These are phyloP conservation scores for Agonopterix heracliana DNA, from an alignment of 2,888 invertebrate species.

Conservation along the genomic window DNA sequence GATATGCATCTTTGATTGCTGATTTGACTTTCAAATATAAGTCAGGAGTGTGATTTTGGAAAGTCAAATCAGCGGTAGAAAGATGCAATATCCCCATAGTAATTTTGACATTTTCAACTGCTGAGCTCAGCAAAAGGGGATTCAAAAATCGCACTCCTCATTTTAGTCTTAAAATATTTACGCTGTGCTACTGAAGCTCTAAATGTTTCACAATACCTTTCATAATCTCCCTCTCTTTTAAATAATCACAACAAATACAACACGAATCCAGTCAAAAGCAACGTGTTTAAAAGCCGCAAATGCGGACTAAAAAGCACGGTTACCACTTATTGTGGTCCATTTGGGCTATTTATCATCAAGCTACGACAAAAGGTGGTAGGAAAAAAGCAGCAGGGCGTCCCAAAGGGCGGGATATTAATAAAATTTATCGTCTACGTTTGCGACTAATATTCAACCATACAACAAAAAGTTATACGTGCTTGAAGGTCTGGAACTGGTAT, in stretches of 20 bases:
- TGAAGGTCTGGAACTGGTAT: too few relatives aligned
- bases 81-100: too few relatives aligned
- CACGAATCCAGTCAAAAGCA: background rate
- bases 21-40: too few relatives aligned
- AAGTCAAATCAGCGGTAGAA: too few relatives aligned
- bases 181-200: too few relatives aligned
- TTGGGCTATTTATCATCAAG: slow-evolving; percentile 7
- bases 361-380: slow-evolving; percentile 6
- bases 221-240: background rate
- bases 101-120: too few relatives aligned
- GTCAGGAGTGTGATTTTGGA: too few relatives aligned
- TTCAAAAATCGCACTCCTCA: too few relatives aligned
- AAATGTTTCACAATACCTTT: too few relatives aligned
- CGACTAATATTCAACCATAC: slow-evolving; percentile 8
- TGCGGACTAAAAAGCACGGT: background rate
- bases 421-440: slow-evolving; percentile 11
- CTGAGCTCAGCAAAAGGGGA: too few relatives aligned
- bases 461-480: background rate
- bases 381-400: slow-evolving; percentile 8
- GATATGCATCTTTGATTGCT: too few relatives aligned
- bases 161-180: too few relatives aligned
- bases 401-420: slow-evolving; percentile 10
- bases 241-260: background rate
- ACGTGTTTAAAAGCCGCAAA: background rate
- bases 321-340: slow-evolving; percentile 3